Evolutionary conservation across 2,888 invertebrate species (phyloP).

Genomic region (Drosophila nr. perissopoda): DNA sequence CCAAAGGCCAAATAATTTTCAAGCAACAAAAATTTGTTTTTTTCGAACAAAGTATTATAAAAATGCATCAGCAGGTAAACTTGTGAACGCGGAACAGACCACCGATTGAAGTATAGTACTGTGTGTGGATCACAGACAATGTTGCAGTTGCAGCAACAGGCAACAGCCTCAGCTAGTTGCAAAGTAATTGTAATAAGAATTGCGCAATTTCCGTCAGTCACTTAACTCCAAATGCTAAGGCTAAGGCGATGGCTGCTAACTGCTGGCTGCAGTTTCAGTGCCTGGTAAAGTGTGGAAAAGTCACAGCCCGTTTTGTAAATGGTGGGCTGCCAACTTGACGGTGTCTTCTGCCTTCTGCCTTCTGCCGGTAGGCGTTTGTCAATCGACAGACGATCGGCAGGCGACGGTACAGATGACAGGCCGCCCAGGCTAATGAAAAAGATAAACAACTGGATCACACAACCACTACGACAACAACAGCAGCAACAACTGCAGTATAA

Average conservation of each 20-base stretch:
- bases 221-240: slow-evolving; percentile 49
- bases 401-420: slow-evolving; percentile 76
- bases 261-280: slow-evolving; percentile 26
- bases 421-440: slow-evolving; percentile 76
- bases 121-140: slow-evolving; percentile 24
- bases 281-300: slow-evolving; percentile 71
- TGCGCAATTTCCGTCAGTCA: slow-evolving; percentile 78
- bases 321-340: slow-evolving; percentile 26
- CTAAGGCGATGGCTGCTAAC: slow-evolving; percentile 29
- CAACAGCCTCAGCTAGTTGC: slow-evolving; percentile 49
- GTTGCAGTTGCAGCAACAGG: slow-evolving; percentile 24
- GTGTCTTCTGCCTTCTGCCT: slow-evolving; percentile 31
- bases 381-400: slow-evolving; percentile 69
- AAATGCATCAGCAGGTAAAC: slow-evolving; percentile 54
- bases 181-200: slow-evolving; percentile 76
- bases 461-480: slow-evolving; percentile 30
- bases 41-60: slow-evolving; percentile 57
- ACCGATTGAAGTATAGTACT: slow-evolving; percentile 18
- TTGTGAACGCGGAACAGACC: slow-evolving; percentile 14
- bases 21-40: slow-evolving; percentile 21
- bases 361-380: slow-evolving; percentile 53
- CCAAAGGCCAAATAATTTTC: slow-evolving; percentile 69
- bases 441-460: slow-evolving; percentile 77
- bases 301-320: slow-evolving; percentile 67
- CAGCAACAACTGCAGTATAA: slow-evolving; percentile 7